Evolutionary conservation across 2,113 vertebrate species (phyloP).

Genomic region (Suncus etruscus): DNA sequence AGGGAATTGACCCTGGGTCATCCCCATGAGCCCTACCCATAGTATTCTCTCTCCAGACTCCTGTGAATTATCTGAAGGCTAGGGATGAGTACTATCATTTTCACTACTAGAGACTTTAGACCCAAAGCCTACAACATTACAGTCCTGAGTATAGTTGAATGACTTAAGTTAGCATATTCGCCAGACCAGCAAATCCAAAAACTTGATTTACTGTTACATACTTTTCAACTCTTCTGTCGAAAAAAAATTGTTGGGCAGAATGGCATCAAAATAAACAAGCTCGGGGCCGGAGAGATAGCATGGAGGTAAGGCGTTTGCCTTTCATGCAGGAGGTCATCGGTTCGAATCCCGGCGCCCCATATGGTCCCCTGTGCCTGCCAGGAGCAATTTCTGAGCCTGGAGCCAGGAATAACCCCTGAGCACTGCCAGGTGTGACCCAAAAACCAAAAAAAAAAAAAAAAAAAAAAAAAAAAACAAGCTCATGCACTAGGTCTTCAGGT

Average conservation of each 20-base stretch:
- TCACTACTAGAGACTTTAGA: background rate
- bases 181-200: constrained; percentile 19
- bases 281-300: too few relatives aligned
- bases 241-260: background rate
- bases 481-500: background rate
- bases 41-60: too few relatives aligned
- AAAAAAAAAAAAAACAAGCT: background rate
- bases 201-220: background rate
- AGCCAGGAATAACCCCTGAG: too few relatives aligned
- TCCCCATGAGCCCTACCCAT: too few relatives aligned
- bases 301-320: too few relatives aligned
- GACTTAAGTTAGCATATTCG: background rate
- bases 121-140: background rate
- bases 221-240: background rate
- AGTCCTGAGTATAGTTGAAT: background rate
- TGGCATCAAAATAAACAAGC: background rate
- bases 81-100: background rate
- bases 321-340: too few relatives aligned
- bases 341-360: too few relatives aligned
- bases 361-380: too few relatives aligned
- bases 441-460: too few relatives aligned
- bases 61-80: background rate
- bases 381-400: too few relatives aligned
- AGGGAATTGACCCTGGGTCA: too few relatives aligned
- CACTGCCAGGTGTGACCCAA: too few relatives aligned